Evolutionary conservation across 2,797 vertebrate species (phyloP).

Genomic region (Ambastaia sidthimunki): DNA sequence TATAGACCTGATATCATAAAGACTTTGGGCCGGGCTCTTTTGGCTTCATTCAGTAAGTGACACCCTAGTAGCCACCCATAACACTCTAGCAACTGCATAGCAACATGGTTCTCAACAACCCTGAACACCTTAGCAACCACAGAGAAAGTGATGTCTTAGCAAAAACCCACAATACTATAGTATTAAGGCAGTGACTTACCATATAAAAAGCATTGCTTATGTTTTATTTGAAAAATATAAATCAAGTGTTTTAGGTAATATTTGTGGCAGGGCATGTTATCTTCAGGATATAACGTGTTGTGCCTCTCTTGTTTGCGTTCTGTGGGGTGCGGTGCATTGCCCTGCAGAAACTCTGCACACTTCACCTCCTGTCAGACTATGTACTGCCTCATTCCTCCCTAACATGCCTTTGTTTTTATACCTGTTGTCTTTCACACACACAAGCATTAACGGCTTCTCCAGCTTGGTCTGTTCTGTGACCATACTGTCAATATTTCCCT

Average conservation of each 20-base stretch:
- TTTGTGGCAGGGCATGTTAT: background rate
- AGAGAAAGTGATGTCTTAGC: background rate
- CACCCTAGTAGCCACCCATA: background rate
- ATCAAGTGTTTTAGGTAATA: background rate
- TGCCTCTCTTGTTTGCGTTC: background rate
- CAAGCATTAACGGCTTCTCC: background rate
- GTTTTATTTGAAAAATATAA: background rate
- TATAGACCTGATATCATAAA: no score
- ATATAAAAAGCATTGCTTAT: background rate
- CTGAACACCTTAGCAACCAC: background rate
- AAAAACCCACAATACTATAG: background rate
- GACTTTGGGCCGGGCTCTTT: no score
- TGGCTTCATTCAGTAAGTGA: no score
- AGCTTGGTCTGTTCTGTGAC: background rate
- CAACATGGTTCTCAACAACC: background rate
- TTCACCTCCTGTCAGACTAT: background rate
- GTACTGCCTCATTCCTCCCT: background rate
- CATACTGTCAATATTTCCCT: background rate
- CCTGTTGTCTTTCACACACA: background rate
- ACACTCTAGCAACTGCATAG: background rate
- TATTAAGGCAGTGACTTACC: background rate
- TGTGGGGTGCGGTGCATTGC: constrained; percentile 17
- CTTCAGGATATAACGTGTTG: background rate
- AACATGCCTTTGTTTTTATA: background rate
- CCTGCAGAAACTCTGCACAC: constrained; percentile 30